Percentiles rank a stretch among this genome's conserved stretches.
These are phyloP conservation scores for Cephus nigrinus DNA, from an alignment of 2,888 invertebrate genomes.

Conservation along the genomic window DNA sequence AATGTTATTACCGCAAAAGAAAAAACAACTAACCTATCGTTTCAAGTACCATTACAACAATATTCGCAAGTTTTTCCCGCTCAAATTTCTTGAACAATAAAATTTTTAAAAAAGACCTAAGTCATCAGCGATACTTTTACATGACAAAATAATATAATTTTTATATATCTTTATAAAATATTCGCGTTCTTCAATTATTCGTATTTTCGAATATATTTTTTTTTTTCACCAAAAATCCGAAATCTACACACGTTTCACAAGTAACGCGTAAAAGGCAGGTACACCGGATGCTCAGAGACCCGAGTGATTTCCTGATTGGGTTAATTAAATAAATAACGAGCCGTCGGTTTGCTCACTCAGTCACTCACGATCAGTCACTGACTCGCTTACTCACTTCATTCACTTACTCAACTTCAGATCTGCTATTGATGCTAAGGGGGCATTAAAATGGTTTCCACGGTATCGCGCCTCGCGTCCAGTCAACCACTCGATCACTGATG, in stretches of 20 bases:
- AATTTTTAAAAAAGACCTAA: neutral
- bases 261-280: neutral
- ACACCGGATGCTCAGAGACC: neutral
- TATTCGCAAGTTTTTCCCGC: neutral
- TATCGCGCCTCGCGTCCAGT: slow-evolving; percentile 8
- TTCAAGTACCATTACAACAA: neutral
- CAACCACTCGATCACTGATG: slow-evolving; percentile 9
- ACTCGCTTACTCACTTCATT: slow-evolving; percentile 9
- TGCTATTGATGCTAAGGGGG: neutral
- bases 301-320: slow-evolving; percentile 14
- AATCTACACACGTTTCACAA: neutral
- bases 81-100: neutral
- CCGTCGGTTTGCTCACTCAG: slow-evolving; percentile 8
- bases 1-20: neutral
- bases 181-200: neutral
- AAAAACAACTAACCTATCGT: neutral
- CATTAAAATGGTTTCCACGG: slow-evolving; percentile 11
- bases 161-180: no score
- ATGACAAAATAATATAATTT: no score
- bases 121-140: neutral
- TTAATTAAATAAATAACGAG: slow-evolving; percentile 28
- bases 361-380: slow-evolving; percentile 16
- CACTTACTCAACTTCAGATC: neutral
- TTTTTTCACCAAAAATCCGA: neutral
- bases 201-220: neutral